phyloP scores from a whole-genome alignment of 1,140 invertebrate genomes.

The Polyergus mexicanus region DNA sequence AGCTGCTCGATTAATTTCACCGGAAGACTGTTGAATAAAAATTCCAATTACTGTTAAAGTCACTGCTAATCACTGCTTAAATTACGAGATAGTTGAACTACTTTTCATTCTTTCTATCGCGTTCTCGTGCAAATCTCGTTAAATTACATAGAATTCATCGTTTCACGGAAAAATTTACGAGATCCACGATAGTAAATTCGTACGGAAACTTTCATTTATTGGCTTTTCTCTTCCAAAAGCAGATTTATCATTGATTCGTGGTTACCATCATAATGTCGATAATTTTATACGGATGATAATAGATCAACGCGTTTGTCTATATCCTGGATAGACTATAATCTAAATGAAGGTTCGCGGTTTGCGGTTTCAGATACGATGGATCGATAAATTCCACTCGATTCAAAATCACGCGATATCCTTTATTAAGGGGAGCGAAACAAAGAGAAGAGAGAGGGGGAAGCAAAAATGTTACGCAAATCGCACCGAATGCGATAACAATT shows the following conservation, averaged over 20 bases:
- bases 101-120: neutral
- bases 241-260: neutral
- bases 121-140: neutral
- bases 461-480: neutral
- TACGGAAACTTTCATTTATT: neutral
- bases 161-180: neutral
- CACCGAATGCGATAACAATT: neutral
- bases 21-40: conserved; percentile 7
- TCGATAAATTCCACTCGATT: conserved; percentile 19
- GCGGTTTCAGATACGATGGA: conserved; percentile 27
- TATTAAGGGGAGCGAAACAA: conserved; percentile 6
- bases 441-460: neutral
- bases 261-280: neutral
- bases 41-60: conserved; percentile 49
- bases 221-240: neutral
- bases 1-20: conserved; percentile 4
- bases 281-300: conserved; percentile 9
- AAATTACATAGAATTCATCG: conserved; percentile 5
- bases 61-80: neutral
- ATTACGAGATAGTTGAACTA: neutral
- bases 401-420: conserved; percentile 23
- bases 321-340: conserved; percentile 29
- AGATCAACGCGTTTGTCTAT: conserved; percentile 7
- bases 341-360: conserved; percentile 50
- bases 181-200: neutral